These are phyloP conservation scores for Dilophus febrilis DNA, from an alignment of 2,888 invertebrate species.

Conservation along the genomic window DNA sequence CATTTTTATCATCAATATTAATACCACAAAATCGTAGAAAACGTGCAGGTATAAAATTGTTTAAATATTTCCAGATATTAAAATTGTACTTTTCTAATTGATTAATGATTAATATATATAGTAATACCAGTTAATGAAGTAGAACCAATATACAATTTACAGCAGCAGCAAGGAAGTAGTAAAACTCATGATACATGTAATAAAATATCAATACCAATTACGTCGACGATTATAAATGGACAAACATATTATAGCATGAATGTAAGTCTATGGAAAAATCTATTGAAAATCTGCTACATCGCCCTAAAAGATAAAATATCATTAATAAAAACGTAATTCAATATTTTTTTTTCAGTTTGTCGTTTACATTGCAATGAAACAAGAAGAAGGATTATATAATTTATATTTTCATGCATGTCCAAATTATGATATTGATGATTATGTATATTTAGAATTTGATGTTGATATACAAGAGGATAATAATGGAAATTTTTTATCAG, in stretches of 20 bases:
- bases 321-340: constrained; percentile 2
- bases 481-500: constrained; percentile 72
- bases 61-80: neutral
- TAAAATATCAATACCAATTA: neutral
- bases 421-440: constrained; percentile 35
- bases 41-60: neutral
- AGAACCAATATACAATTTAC: too few species aligned
- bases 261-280: too few species aligned
- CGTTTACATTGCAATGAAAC: constrained; percentile 52
- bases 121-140: neutral
- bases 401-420: constrained; percentile 91
- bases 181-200: neutral
- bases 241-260: too few species aligned
- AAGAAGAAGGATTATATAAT: constrained; percentile 85
- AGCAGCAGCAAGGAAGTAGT: neutral
- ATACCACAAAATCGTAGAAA: neutral
- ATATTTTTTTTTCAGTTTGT: constrained; percentile 43
- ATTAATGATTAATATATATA: neutral
- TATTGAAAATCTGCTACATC: too few species aligned
- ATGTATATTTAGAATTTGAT: constrained; percentile 37
- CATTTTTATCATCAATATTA: neutral
- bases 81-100: neutral
- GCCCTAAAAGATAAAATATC: too few species aligned
- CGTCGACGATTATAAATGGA: neutral
- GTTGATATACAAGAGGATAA: constrained; percentile 81